These are phyloP conservation scores for Euura lappo DNA, from an alignment of 1,140 invertebrate species.

Conservation along the genomic window DNA sequence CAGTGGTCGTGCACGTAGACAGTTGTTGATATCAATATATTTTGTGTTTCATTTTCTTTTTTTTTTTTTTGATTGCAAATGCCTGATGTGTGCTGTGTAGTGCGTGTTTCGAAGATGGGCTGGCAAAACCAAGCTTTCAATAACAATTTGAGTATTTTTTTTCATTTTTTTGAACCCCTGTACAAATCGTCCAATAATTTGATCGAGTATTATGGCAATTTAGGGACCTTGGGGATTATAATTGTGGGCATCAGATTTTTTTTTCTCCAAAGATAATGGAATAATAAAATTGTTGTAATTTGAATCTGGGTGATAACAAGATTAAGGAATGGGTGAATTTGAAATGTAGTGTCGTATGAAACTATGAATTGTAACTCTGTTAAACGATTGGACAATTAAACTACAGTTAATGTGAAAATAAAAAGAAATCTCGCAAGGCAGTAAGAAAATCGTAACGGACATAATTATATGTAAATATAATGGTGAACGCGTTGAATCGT, in stretches of 20 bases:
- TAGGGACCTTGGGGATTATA: no score
- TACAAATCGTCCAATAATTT: not conserved
- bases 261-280: no score
- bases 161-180: not conserved
- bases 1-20: not conserved
- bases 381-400: conserved; percentile 1
- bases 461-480: no score
- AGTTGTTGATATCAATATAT: not conserved
- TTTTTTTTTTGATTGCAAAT: not conserved
- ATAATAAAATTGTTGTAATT: no score
- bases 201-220: not conserved
- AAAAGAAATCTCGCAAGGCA: not conserved
- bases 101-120: conserved; percentile 40
- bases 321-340: no score
- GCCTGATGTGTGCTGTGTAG: conserved; percentile 36
- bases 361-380: not conserved
- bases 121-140: not conserved
- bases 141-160: not conserved
- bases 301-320: no score
- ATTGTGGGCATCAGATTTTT: no score
- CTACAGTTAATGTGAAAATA: not conserved
- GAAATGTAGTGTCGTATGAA: no score
- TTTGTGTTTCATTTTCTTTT: no score
- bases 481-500: not conserved
- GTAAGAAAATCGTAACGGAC: not conserved